These are phyloP conservation scores for Cyclophora albipunctata DNA, from an alignment of 2,888 invertebrate species.

Conservation along the genomic window DNA sequence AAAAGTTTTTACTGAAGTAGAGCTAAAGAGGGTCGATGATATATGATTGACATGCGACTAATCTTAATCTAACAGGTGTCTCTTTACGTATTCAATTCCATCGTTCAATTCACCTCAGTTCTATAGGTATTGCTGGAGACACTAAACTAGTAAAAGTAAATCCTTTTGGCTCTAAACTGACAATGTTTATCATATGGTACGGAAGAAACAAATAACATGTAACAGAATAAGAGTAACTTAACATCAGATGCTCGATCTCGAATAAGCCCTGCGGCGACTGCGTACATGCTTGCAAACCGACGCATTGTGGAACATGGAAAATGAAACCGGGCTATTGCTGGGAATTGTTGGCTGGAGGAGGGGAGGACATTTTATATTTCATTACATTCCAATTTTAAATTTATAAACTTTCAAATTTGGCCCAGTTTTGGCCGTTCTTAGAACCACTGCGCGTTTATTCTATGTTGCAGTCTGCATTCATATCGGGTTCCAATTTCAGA, in stretches of 20 bases:
- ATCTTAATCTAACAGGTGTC: constrained; percentile 14
- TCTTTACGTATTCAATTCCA: constrained; percentile 46
- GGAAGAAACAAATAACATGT: constrained; percentile 64
- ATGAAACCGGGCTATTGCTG: constrained; percentile 64
- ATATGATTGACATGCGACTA: constrained; percentile 18
- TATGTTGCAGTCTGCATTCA: too few relatives aligned
- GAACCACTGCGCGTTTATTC: too few relatives aligned
- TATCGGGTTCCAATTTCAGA: background rate
- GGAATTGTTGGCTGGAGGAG: constrained; percentile 38
- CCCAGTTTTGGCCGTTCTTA: too few relatives aligned
- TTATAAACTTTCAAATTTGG: constrained; percentile 6
- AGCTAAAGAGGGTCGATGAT: constrained; percentile 9
- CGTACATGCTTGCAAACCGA: constrained; percentile 43
- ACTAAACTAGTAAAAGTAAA: constrained; percentile 20
- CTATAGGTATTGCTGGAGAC: constrained; percentile 10
- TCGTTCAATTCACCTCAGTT: constrained; percentile 33
- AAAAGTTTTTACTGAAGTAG: constrained; percentile 23
- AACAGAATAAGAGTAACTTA: constrained; percentile 68
- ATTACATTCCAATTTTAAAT: constrained; percentile 12
- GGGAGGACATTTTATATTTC: constrained; percentile 23
- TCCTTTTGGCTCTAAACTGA: constrained; percentile 50
- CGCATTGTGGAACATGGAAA: constrained; percentile 47
- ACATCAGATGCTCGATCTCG: constrained; percentile 64
- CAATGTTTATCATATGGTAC: constrained; percentile 36
- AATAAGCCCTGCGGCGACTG: constrained; percentile 73